These are phyloP conservation scores for Lagopus leucura DNA, from an alignment of 2,113 vertebrate genomes.

Conservation along the genomic window DNA sequence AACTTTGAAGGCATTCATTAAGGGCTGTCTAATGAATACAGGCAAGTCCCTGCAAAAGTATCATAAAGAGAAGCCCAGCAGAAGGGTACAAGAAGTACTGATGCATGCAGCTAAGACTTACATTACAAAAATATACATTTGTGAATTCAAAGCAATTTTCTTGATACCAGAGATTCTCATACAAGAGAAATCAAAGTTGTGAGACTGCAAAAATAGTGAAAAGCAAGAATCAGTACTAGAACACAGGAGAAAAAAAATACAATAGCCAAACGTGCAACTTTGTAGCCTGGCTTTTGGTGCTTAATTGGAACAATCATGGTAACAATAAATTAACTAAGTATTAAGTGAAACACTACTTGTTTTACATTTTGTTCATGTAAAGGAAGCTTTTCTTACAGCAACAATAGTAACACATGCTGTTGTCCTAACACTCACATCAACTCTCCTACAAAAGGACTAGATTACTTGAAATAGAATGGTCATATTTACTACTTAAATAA, in stretches of 20 bases:
- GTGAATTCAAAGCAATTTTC: slow-evolving; percentile 30
- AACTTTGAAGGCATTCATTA: slow-evolving; percentile 65
- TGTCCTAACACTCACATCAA: background rate
- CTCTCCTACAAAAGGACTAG: background rate
- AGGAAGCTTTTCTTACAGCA: background rate
- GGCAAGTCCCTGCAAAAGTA: slow-evolving; percentile 58
- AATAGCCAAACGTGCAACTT: background rate
- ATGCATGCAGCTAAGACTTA: slow-evolving; percentile 7
- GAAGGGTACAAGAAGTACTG: slow-evolving; percentile 49
- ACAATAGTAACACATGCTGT: background rate
- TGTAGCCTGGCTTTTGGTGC: rapidly evolving
- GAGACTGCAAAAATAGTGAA: background rate
- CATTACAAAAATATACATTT: slow-evolving; percentile 26
- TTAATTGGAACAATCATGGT: background rate
- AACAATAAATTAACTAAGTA: slow-evolving; percentile 10
- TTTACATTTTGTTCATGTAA: slow-evolving; percentile 4
- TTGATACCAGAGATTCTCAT: background rate
- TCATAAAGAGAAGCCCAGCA: slow-evolving; percentile 60
- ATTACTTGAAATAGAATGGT: background rate
- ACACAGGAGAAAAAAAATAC: background rate
- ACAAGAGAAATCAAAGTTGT: slow-evolving; percentile 7
- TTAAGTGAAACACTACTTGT: slow-evolving; percentile 5
- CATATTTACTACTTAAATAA: background rate
- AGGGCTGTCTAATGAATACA: slow-evolving; percentile 37
- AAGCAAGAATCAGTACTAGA: background rate